Evolutionary conservation across 1,140 invertebrate species (phyloP).

Genomic region (Calephelis nemesis): DNA sequence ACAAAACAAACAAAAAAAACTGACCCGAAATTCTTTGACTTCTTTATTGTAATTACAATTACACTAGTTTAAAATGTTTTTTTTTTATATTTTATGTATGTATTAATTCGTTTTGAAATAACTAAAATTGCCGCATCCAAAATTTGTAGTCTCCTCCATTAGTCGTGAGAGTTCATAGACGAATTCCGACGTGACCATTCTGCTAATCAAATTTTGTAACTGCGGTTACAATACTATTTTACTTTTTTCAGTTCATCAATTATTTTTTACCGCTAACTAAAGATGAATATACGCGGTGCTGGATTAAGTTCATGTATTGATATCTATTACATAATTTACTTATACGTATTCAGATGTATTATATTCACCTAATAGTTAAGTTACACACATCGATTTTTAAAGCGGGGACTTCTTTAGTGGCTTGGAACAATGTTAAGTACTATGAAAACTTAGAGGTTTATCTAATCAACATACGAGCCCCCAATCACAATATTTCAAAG

Average conservation of each 20-base stretch:
- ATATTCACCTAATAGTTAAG: no score
- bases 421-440: no score
- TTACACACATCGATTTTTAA: no score
- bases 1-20: no score
- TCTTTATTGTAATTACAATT: no score
- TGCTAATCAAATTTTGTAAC: slow-evolving; percentile 79
- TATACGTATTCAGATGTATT: background rate
- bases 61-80: no score
- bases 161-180: slow-evolving; percentile 50
- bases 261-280: slow-evolving; percentile 73
- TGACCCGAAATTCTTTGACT: no score
- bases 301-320: slow-evolving; percentile 29
- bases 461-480: no score
- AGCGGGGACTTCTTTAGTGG: no score
- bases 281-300: slow-evolving; percentile 44
- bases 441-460: no score
- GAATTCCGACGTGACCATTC: slow-evolving; percentile 73
- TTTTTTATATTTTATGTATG: no score
- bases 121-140: slow-evolving; percentile 33
- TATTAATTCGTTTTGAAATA: background rate
- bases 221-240: slow-evolving; percentile 73
- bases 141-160: background rate
- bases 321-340: background rate
- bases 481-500: no score
- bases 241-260: slow-evolving; percentile 69